These are phyloP conservation scores for Lasioglossum leucozonium DNA, from an alignment of 2,888 invertebrate species.

Conservation along the genomic window DNA sequence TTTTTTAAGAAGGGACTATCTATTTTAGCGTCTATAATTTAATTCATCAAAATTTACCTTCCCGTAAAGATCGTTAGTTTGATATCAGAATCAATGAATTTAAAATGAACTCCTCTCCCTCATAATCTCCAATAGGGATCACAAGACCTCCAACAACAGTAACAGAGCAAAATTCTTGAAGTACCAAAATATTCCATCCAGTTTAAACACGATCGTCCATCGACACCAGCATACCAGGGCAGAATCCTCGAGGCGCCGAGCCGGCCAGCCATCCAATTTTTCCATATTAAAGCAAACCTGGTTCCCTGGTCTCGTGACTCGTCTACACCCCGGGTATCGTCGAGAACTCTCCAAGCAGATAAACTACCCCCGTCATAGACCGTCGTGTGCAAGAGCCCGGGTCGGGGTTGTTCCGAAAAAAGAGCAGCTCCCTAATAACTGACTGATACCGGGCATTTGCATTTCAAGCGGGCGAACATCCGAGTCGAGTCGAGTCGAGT, in stretches of 20 bases:
- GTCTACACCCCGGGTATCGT: not conserved
- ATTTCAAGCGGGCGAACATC: constrained; percentile 2
- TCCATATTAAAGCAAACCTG: not conserved
- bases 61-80: not conserved
- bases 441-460: constrained; percentile 29
- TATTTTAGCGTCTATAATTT: too few species aligned
- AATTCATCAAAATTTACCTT: not conserved
- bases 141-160: not conserved
- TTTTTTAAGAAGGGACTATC: too few species aligned
- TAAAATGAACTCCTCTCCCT: not conserved
- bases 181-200: not conserved
- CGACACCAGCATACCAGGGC: not conserved
- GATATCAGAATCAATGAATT: not conserved
- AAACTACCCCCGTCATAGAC: not conserved
- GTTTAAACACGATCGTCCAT: not conserved
- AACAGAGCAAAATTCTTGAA: not conserved
- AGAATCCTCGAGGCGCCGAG: not conserved
- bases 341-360: constrained; percentile 1
- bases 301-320: not conserved
- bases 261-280: not conserved
- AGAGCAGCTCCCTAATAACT: constrained; percentile 34
- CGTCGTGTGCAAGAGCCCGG: not conserved
- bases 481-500: not conserved
- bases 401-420: not conserved
- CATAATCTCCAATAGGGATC: not conserved